Conservation (phyloP, 2,888 invertebrate species). For the Ichneumon xanthorius region DNA sequence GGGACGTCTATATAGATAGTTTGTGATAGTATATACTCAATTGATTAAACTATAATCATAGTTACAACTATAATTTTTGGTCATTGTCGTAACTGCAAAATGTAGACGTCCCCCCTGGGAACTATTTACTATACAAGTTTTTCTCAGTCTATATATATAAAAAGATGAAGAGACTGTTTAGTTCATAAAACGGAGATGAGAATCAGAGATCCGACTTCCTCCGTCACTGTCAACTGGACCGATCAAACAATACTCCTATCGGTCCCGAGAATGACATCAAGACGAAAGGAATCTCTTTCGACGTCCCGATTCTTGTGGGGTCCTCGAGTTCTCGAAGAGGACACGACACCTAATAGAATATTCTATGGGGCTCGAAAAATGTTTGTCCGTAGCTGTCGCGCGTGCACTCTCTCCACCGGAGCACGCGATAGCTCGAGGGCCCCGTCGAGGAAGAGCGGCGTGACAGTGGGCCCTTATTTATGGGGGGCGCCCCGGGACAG, state of each 20-base stretch:
- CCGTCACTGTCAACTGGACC: not conserved
- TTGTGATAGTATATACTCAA: too few species aligned
- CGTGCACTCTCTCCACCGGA: constrained; percentile 13
- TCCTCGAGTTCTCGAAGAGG: not conserved
- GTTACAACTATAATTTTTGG: too few species aligned
- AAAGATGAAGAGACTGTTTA: too few species aligned
- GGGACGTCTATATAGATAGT: too few species aligned
- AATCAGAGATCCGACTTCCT: not conserved
- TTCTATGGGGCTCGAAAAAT: not conserved
- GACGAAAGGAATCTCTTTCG: not conserved
- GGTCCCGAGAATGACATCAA: constrained; percentile 1
- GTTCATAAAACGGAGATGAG: not conserved
- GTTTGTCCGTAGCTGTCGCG: constrained; percentile 6
- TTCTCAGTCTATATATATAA: too few species aligned
- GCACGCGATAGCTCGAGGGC: constrained; percentile 21
- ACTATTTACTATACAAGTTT: too few species aligned
- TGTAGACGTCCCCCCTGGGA: too few species aligned
- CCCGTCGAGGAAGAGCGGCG: not conserved
- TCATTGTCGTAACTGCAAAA: too few species aligned
- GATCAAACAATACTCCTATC: too few species aligned
- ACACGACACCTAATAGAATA: constrained; percentile 34
- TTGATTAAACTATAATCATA: too few species aligned
- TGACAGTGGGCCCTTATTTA: constrained; percentile 44
- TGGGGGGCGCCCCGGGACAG: constrained; percentile 34
- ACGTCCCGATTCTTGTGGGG: constrained; percentile 3